Percentiles rank a stretch among this genome's conserved stretches.
These are phyloP conservation scores for Pyralis farinalis DNA, from an alignment of 2,888 invertebrate genomes.

Conservation along the genomic window DNA sequence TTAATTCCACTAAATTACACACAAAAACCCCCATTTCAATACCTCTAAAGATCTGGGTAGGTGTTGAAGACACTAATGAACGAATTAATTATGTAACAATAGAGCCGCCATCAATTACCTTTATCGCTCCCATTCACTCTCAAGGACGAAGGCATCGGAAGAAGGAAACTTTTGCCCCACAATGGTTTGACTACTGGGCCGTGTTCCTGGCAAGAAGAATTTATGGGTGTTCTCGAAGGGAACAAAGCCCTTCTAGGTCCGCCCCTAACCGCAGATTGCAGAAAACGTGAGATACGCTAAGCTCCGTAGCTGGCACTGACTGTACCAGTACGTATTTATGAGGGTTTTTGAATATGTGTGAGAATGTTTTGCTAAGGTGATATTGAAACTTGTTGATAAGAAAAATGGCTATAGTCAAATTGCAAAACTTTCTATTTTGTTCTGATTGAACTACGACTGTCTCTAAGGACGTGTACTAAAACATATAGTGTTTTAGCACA, in stretches of 20 bases:
- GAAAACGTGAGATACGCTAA: slow-evolving; percentile 14
- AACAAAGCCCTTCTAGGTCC: slow-evolving; percentile 37
- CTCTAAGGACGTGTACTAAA: too few relatives aligned
- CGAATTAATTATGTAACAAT: slow-evolving; percentile 71
- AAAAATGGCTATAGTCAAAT: too few relatives aligned
- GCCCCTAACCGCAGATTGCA: slow-evolving; percentile 10
- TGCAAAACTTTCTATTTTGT: too few relatives aligned
- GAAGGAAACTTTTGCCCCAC: slow-evolving; percentile 38
- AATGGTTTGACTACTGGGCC: slow-evolving; percentile 26
- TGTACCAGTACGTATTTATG: not conserved
- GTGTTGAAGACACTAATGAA: slow-evolving; percentile 59
- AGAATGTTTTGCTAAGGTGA: too few relatives aligned
- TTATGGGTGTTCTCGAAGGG: slow-evolving; percentile 39
- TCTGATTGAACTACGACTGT: too few relatives aligned
- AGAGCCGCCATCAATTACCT: slow-evolving; percentile 52
- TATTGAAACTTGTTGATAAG: too few relatives aligned
- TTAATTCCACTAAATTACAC: slow-evolving; percentile 20
- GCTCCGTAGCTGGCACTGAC: too few relatives aligned
- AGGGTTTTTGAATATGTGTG: not conserved
- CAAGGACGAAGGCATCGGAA: slow-evolving; percentile 27
- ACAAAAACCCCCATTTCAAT: slow-evolving; percentile 22
- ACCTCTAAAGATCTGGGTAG: slow-evolving; percentile 20
- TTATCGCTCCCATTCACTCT: slow-evolving; percentile 49
- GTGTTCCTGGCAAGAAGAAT: slow-evolving; percentile 44
- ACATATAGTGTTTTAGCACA: too few relatives aligned